These are phyloP conservation scores for Opisthocomus hoazin DNA, from an alignment of 2,113 vertebrate genomes.

Conservation along the genomic window DNA sequence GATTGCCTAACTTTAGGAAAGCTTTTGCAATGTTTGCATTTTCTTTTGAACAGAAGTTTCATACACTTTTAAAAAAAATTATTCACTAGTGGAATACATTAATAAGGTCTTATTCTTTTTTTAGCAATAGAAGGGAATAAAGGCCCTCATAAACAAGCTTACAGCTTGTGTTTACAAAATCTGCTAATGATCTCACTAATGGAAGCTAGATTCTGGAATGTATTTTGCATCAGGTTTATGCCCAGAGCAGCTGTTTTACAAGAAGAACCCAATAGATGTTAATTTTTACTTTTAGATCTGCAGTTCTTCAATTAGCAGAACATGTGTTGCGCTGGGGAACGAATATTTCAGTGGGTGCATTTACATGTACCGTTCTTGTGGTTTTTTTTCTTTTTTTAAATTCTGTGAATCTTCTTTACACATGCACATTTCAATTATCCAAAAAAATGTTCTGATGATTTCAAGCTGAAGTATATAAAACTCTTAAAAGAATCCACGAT, in stretches of 20 bases:
- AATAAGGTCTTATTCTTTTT: not conserved
- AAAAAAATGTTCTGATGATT: not conserved
- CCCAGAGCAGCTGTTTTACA: not conserved
- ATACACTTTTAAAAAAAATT: conserved; percentile 19
- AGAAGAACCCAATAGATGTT: not conserved
- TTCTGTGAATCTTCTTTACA: not conserved
- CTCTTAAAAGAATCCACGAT: not conserved
- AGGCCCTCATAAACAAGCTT: conserved; percentile 33
- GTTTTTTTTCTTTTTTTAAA: not conserved
- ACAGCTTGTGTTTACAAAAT: conserved; percentile 57
- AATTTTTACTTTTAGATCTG: not conserved
- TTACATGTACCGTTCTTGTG: not conserved
- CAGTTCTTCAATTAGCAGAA: not conserved
- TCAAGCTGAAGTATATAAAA: not conserved
- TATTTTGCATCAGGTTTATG: conserved; percentile 8
- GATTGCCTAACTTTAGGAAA: conserved; percentile 3
- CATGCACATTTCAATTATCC: not conserved
- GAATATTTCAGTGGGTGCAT: not conserved
- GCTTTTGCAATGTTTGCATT: not conserved
- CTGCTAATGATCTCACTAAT: conserved; percentile 39
- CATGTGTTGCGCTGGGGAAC: not conserved
- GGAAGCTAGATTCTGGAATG: conserved; percentile 25
- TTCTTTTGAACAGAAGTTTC: conserved; percentile 37
- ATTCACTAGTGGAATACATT: not conserved
- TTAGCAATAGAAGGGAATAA: not conserved